Base-by-base conservation (phyloP, 2,888 invertebrate species). In the Harpalus rufipes region DNA sequence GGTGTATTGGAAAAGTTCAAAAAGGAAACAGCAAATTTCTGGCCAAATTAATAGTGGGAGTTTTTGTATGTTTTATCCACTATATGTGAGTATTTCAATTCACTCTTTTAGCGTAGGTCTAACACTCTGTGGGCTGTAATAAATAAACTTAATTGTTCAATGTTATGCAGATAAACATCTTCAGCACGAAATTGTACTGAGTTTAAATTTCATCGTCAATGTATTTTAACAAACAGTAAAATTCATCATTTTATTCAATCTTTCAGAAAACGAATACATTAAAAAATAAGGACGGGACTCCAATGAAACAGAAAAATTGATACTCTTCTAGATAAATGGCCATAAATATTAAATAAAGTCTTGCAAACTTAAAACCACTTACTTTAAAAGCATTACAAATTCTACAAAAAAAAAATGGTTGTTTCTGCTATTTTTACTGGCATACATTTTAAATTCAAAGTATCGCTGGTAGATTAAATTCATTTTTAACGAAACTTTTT, bases 91-190 rank as follows among this genome's bases (percentile, higher is more conserved):
- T 65, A 65, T 65, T 65, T 65, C 65, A 65, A 65, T 65, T 65
- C 32, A 65, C 65, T 65, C n/a, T 65, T 14, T 8, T n/a, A 8
- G 65, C 65, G 65, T 65, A 32, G 65, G 65, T n/a, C 21, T 18
- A 12, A 63, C 10, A 65, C 65, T 25, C 8, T 14, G 65, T 39
- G 65, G 65, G 65, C 10, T 4, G 65, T 32, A 32, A 39, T 65
- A 65, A 65, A 65, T 65, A 65, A 25, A 65, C 25, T 32, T 65
- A 32, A 65, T 32, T 65, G 65, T 65, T 32, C 65, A 65, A 32
- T 65, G 65, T 65, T 65, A 25, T 65, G 32, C 14, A 12, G 8
- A 65, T 12, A 39, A n/a, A n/a, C n/a, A n/a, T n/a, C n/a, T n/a
- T n/a, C n/a, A 65, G 10, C 44, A 44, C 6, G 25, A 25, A 25